These are phyloP conservation scores for Bicyclus anynana DNA, from an alignment of 1,140 invertebrate genomes.

Conservation along the genomic window DNA sequence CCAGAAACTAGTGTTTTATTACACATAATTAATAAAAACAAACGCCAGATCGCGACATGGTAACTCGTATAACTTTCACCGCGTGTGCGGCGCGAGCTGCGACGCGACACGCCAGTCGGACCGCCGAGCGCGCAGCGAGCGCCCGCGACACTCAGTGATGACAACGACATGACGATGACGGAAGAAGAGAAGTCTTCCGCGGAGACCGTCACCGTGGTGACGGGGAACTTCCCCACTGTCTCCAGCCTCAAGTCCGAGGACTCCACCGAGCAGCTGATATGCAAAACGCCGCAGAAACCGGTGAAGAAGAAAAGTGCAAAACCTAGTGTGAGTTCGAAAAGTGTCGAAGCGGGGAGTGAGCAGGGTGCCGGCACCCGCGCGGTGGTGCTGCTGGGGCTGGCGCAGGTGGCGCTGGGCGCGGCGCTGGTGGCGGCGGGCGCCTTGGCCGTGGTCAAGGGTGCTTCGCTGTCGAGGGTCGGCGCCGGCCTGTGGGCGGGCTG, in stretches of 20 bases:
- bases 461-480: conserved; percentile 78
- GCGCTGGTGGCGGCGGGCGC: conserved; percentile 78
- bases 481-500: conserved; percentile 81
- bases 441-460: conserved; percentile 77
- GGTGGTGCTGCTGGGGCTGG: conserved; percentile 75
- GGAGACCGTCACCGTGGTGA: conserved; percentile 47
- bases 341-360: conserved; percentile 60
- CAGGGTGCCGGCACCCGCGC: conserved; percentile 39
- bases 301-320: conserved; percentile 43
- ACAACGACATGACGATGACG: conserved; percentile 41
- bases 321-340: conserved; percentile 55
- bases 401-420: conserved; percentile 78
- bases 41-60: conserved; percentile 20
- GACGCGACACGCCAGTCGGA: not conserved
- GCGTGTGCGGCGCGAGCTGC: not conserved
- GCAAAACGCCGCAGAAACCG: conserved; percentile 75
- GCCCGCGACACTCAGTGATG: conserved; percentile 23
- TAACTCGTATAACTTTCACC: conserved; percentile 35
- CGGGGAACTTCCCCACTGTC: conserved; percentile 55
- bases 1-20: conserved; percentile 13
- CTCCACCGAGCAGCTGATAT: conserved; percentile 78
- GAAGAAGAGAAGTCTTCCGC: conserved; percentile 41
- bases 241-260: conserved; percentile 71
- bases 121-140: conserved; percentile 11
- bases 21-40: conserved; percentile 29